Percentiles rank a stretch among this genome's conserved stretches.
Conservation (phyloP, 2,888 invertebrate genomes). For the Ametastegia equiseti region DNA sequence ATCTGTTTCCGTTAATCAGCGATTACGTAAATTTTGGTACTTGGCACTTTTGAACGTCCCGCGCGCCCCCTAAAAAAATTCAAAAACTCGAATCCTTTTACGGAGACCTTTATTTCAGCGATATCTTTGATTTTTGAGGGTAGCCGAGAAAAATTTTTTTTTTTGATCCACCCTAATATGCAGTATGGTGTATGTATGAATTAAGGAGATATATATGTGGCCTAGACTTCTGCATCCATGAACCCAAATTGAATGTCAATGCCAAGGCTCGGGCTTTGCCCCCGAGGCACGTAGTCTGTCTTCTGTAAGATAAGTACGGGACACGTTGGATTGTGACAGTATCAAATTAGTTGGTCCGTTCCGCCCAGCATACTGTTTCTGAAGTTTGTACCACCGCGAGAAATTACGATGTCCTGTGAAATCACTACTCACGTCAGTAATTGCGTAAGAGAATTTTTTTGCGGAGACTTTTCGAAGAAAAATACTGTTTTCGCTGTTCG, state of each 20-base stretch:
- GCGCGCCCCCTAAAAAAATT: too few species aligned
- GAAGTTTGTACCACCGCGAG: background rate
- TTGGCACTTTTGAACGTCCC: too few species aligned
- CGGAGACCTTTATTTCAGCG: too few species aligned
- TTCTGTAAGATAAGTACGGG: conserved; percentile 28
- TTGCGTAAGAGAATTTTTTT: background rate
- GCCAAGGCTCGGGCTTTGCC: conserved; percentile 16
- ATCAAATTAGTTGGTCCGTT: background rate
- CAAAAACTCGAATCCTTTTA: too few species aligned
- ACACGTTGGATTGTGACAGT: conserved; percentile 28
- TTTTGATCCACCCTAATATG: too few species aligned
- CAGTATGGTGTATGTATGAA: too few species aligned
- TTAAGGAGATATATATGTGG: background rate
- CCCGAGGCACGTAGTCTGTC: background rate
- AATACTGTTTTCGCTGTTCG: background rate
- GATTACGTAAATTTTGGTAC: too few species aligned
- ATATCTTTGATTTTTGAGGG: too few species aligned
- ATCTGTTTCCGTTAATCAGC: too few species aligned
- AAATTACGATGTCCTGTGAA: background rate
- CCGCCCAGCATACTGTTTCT: background rate
- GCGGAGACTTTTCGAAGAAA: background rate
- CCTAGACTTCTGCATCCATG: background rate
- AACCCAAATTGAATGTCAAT: conserved; percentile 40
- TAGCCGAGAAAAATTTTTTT: too few species aligned
- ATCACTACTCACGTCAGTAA: background rate